These are phyloP conservation scores for Dromiciops gliroides DNA, from an alignment of 2,113 vertebrate species.

Conservation along the genomic window DNA sequence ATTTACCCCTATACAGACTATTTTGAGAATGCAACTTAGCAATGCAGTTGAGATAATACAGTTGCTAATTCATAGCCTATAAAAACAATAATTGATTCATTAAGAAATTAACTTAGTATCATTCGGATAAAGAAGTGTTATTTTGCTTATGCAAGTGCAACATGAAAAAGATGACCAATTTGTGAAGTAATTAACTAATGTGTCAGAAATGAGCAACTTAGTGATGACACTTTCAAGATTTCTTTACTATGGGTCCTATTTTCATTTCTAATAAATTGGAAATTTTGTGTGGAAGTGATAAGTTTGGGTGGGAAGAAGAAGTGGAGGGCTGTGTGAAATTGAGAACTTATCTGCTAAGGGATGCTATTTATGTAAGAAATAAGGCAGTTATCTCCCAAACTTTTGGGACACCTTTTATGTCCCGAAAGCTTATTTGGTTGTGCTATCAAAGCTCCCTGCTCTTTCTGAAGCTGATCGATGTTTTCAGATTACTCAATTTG, in stretches of 20 bases:
- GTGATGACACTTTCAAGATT: constrained; percentile 59
- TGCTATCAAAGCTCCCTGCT: background rate
- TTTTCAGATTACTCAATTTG: constrained; percentile 36
- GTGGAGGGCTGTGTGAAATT: background rate
- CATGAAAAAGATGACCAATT: constrained; percentile 74
- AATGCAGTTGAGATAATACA: background rate
- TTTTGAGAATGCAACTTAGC: constrained; percentile 18
- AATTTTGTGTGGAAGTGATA: constrained; percentile 31
- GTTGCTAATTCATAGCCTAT: constrained; percentile 39
- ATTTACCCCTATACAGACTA: constrained; percentile 1
- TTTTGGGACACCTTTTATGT: constrained; percentile 21
- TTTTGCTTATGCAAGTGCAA: constrained; percentile 69
- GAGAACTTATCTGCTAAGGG: constrained; percentile 6
- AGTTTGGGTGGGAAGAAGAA: background rate
- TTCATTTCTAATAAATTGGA: constrained; percentile 53
- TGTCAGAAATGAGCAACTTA: constrained; percentile 70
- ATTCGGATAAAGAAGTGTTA: constrained; percentile 58
- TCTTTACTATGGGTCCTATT: constrained; percentile 44
- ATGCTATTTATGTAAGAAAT: constrained; percentile 34
- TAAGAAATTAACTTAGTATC: constrained; percentile 58
- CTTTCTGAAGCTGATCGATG: background rate
- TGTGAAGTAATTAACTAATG: constrained; percentile 77
- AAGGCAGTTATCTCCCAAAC: background rate
- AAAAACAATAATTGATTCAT: constrained; percentile 61
- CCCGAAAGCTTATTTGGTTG: background rate